These are phyloP conservation scores for Pipistrellus kuhlii DNA, from an alignment of 2,797 vertebrate species.

Conservation along the genomic window DNA sequence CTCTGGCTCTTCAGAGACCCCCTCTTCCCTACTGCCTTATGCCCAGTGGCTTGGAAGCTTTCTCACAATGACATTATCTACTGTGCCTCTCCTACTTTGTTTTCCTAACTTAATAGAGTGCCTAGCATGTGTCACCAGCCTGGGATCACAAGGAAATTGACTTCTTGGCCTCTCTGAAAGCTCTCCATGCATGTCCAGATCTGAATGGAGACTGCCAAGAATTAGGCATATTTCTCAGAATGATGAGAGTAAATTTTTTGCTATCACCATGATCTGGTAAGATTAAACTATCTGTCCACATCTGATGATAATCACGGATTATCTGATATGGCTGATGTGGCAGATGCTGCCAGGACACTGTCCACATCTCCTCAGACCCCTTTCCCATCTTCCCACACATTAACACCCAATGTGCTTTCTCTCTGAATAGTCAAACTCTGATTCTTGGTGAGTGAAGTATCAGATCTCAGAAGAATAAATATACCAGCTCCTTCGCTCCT, in stretches of 20 bases:
- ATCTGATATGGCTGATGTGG: not conserved
- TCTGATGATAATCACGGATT: not conserved
- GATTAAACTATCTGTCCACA: not conserved
- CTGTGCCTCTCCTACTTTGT: not conserved
- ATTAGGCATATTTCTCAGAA: not conserved
- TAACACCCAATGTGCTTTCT: not conserved
- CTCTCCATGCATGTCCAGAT: not conserved
- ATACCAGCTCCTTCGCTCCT: not conserved
- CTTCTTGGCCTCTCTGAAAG: not conserved
- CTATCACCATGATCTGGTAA: not conserved
- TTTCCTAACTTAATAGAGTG: not conserved
- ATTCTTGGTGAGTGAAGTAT: not conserved
- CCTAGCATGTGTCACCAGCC: not conserved
- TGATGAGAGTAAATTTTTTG: not conserved
- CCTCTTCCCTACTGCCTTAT: fast-evolving
- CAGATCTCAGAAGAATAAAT: not conserved
- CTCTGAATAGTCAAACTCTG: not conserved
- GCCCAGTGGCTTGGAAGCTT: not conserved
- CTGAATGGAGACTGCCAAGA: not conserved
- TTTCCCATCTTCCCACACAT: not conserved
- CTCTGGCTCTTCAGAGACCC: not conserved
- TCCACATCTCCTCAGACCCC: not conserved
- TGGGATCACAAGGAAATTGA: not conserved
- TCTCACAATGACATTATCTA: not conserved
- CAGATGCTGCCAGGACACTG: not conserved